Percentiles rank a stretch among this genome's conserved stretches.
These are phyloP conservation scores for Cantharis rustica DNA, from an alignment of 2,888 invertebrate genomes.

Conservation along the genomic window DNA sequence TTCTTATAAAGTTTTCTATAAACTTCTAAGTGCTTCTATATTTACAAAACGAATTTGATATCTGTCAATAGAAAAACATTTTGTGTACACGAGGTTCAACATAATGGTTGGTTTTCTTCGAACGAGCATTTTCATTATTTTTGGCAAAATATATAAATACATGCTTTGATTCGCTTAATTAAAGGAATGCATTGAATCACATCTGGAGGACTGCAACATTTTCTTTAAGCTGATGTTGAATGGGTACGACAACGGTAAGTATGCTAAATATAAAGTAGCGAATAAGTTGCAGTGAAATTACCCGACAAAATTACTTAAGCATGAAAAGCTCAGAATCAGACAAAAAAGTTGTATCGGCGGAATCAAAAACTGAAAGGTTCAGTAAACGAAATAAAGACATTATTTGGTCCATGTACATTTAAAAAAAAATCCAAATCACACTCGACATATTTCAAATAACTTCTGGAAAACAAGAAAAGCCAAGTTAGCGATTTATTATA, in stretches of 20 bases:
- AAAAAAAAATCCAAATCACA: not conserved
- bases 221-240: not conserved
- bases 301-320: not conserved
- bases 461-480: not conserved
- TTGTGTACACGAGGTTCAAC: not conserved
- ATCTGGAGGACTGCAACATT: not conserved
- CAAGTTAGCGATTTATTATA: not conserved
- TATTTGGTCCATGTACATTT: not conserved
- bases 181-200: not conserved
- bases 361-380: not conserved
- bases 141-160: not conserved
- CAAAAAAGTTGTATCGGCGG: no score
- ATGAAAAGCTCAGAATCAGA: not conserved
- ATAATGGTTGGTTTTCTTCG: not conserved
- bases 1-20: not conserved
- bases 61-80: not conserved
- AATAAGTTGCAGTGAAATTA: not conserved
- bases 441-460: not conserved
- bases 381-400: no score
- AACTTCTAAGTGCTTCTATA: not conserved
- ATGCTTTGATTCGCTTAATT: not conserved
- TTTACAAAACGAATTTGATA: not conserved
- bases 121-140: not conserved
- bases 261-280: not conserved
- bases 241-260: not conserved